These are phyloP conservation scores for Drosophila ochracea DNA, from an alignment of 2,888 invertebrate species.

Conservation along the genomic window DNA sequence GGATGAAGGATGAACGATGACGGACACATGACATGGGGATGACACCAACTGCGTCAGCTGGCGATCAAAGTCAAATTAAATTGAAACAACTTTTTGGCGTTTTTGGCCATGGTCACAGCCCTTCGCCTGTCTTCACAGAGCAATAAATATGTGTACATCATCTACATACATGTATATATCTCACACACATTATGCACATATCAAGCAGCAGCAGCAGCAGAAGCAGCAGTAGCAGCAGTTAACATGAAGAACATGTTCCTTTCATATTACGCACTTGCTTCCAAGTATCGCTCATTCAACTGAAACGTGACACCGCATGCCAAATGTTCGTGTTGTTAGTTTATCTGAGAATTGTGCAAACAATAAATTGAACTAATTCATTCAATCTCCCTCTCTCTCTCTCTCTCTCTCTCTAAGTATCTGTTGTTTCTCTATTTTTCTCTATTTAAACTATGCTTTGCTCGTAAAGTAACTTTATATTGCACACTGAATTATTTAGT, in stretches of 20 bases:
- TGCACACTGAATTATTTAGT: constrained; percentile 3
- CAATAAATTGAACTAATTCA: constrained; percentile 62
- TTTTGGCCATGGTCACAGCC: constrained; percentile 13
- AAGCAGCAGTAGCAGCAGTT: constrained; percentile 16
- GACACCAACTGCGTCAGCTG: constrained; percentile 72
- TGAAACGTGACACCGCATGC: constrained; percentile 53
- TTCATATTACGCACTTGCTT: constrained; percentile 52
- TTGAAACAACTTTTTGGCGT: constrained; percentile 70
- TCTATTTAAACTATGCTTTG: background rate
- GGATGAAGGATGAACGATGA: constrained; percentile 4
- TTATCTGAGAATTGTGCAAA: constrained; percentile 19
- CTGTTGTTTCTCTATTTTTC: background rate
- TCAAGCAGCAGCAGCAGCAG: constrained; percentile 9
- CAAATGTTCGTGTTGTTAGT: constrained; percentile 37
- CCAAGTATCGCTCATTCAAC: constrained; percentile 45
- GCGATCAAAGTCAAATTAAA: constrained; percentile 81
- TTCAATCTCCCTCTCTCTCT: constrained; percentile 5
- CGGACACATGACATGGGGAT: constrained; percentile 61
- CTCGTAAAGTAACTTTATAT: constrained; percentile 8
- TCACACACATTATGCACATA: background rate
- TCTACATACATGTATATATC: background rate
- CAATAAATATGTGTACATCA: constrained; percentile 7
- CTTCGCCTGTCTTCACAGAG: background rate
- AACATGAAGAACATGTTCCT: constrained; percentile 36
- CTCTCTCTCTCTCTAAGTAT: background rate